These are phyloP conservation scores for Halictus rubicundus DNA, from an alignment of 1,140 invertebrate genomes.

Conservation along the genomic window DNA sequence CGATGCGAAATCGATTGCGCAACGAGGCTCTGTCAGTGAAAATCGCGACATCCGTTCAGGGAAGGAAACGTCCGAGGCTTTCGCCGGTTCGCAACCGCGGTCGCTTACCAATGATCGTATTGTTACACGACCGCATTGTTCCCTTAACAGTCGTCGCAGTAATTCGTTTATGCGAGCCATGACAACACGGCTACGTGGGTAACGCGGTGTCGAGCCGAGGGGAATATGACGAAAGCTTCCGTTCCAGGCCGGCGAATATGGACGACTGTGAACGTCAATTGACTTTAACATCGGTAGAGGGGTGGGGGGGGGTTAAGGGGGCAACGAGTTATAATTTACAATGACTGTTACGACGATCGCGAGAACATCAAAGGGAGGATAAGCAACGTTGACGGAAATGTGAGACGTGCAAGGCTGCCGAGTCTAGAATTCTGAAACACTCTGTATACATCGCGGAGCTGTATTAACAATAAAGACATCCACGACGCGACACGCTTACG, in stretches of 20 bases:
- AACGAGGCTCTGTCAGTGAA: background rate
- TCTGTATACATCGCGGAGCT: background rate
- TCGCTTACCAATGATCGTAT: constrained; percentile 27
- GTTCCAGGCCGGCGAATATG: background rate
- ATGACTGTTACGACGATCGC: background rate
- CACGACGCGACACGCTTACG: constrained; percentile 19
- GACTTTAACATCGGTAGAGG: background rate
- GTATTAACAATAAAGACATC: constrained; percentile 34
- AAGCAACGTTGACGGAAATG: background rate
- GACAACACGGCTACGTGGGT: background rate
- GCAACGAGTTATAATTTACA: too few species aligned
- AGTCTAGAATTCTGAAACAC: background rate
- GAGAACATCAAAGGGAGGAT: background rate
- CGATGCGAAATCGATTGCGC: background rate
- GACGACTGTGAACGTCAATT: background rate
- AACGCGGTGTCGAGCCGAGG: background rate
- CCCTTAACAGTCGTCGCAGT: constrained; percentile 18
- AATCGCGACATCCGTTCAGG: constrained; percentile 23
- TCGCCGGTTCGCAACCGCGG: constrained; percentile 14
- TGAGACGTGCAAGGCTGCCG: background rate
- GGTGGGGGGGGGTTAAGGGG: too few species aligned
- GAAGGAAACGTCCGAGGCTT: constrained; percentile 24
- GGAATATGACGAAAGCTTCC: background rate
- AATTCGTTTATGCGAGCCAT: constrained; percentile 30
- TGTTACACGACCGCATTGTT: constrained; percentile 34